Evolutionary conservation across 2,113 vertebrate genomes (phyloP).

Genomic region (Hippocampus guttulatus): DNA sequence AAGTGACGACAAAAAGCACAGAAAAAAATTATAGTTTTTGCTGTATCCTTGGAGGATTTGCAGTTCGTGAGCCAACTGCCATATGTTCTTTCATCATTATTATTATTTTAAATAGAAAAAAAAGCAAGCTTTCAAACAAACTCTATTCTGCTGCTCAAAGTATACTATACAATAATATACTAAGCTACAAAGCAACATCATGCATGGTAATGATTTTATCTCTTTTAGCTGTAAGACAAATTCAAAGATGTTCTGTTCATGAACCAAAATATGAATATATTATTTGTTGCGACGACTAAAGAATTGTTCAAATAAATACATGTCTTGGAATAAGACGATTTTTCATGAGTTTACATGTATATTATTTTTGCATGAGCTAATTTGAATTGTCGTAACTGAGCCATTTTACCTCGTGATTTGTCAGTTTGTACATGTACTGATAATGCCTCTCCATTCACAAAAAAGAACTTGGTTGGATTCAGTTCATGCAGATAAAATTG

Average conservation of each 20-base stretch:
- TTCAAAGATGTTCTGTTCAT: background rate
- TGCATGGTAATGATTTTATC: background rate
- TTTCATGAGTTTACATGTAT: background rate
- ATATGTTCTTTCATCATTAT: background rate
- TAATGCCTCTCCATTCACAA: conserved; percentile 20
- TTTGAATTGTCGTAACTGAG: background rate
- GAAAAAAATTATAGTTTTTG: background rate
- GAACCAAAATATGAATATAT: background rate
- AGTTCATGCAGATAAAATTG: conserved; percentile 25
- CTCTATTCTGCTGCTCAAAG: background rate
- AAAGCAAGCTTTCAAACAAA: background rate
- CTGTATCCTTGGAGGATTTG: background rate
- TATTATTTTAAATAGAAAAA: background rate
- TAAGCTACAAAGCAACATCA: background rate
- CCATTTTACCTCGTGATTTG: conserved; percentile 31
- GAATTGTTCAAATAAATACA: background rate
- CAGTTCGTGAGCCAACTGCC: background rate
- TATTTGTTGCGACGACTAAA: background rate
- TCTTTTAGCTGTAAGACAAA: background rate
- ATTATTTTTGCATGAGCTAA: background rate
- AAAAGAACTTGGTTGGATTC: conserved; percentile 15
- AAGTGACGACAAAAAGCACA: background rate
- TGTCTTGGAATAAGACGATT: background rate
- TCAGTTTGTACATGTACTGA: conserved; percentile 21
- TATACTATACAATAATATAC: background rate